Evolutionary conservation across 2,113 vertebrate species (phyloP), one percentile per base, ranked within the genome.

Genomic region (Pluvialis apricaria): DNA sequence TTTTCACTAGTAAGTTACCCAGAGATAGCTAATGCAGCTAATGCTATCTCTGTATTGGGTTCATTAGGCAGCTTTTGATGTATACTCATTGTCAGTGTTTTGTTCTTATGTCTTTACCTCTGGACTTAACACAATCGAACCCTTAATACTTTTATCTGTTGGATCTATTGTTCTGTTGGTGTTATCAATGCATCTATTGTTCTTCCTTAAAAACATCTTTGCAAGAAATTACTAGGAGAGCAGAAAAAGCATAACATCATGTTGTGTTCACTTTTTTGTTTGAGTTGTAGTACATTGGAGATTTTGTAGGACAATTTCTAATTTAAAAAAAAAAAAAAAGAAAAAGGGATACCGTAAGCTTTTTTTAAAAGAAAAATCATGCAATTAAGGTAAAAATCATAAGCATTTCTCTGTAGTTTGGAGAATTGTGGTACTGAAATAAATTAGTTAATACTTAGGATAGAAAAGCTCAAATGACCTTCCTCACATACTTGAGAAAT

Each of bases 1-100:
- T 82, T 88, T 89, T 88, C 69, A 44, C 15, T 77, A 29, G 10
- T 31, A 82, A 73, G 26, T 47, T 86, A 73, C 29, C 25, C 65
- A 83, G 72, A 68, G 51, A 81, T 45, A 40, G 76, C 47, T 92
- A 80, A 91, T 88, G 32, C 29, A 58, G n/a, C n/a, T n/a, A n/a
- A n/a, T n/a, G n/a, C n/a, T n/a, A n/a, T n/a, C n/a, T n/a, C n/a
- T n/a, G n/a, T n/a, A n/a, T n/a, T n/a, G n/a, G 51, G 52, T 78
- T 94, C 68, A 86, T 97, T 96, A 79, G 69, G 47, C 77, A 86
- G 47, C 51, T 84, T 81, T 82, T 92, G 49, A 89, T 73, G 25
- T 80, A 15, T 83, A 29, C 14, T 86, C 36, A 36, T 45, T 84
- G 55, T 44, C 65, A 78, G 11, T 62, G 49, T 72, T 82, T 64